A percentile compares a stretch with the other conserved stretches of the same genome.
Conservation (phyloP, 2,888 invertebrate genomes). For the Caenorhabditis zanzibari region DNA sequence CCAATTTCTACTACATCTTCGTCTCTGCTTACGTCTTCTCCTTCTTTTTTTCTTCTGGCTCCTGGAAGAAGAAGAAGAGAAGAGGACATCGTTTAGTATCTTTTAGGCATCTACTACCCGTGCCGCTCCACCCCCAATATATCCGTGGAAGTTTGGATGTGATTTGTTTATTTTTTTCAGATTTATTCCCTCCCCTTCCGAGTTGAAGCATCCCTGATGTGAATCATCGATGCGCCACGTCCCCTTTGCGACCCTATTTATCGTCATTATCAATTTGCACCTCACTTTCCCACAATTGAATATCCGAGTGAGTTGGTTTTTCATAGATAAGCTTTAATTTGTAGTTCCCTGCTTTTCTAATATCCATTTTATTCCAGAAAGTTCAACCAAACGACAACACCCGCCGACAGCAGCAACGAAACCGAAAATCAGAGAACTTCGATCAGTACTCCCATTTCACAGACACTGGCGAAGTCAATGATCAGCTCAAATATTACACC, state of each 20-base stretch:
- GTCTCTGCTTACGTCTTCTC: constrained; percentile 33
- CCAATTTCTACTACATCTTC: constrained; percentile 60
- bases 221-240: constrained; percentile 62
- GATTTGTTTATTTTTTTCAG: constrained; percentile 36
- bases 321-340: no score
- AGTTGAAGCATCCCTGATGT: constrained; percentile 53
- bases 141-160: constrained; percentile 24
- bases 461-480: constrained; percentile 61
- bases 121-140: constrained; percentile 12
- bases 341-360: no score
- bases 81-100: constrained; percentile 63
- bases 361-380: constrained; percentile 14
- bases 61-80: constrained; percentile 33
- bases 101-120: constrained; percentile 46
- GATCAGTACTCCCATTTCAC: constrained; percentile 44
- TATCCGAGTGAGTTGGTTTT: constrained; percentile 31
- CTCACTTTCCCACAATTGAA: constrained; percentile 38
- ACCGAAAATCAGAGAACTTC: constrained; percentile 54
- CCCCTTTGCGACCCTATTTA: constrained; percentile 41
- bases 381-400: constrained; percentile 53
- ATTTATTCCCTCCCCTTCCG: constrained; percentile 6
- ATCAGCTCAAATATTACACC: constrained; percentile 60
- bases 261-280: constrained; percentile 32
- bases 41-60: constrained; percentile 20
- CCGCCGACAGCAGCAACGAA: constrained; percentile 57